Evolutionary conservation across 2,888 invertebrate genomes (phyloP), one percentile per base, ranked within the genome.

Genomic region (Acronicta alni): DNA sequence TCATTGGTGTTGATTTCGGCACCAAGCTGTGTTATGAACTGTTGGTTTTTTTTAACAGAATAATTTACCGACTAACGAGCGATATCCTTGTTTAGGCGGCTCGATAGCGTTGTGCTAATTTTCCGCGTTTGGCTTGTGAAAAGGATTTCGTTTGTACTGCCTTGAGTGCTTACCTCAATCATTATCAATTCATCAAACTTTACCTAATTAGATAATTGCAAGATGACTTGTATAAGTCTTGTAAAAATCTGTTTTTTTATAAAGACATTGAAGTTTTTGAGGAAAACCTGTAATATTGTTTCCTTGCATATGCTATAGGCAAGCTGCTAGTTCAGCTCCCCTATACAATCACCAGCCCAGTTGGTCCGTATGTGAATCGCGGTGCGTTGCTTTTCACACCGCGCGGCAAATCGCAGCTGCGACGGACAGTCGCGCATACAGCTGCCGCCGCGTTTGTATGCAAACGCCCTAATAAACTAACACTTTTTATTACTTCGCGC

Each of bases 381-480:
- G 59, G 83, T 81, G 77, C 82, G 79, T 80, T 76, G 83, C 81
- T 89, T 89, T 93, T 93, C 93, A 93, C 93, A 93, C 87, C 88
- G 86, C 75, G 75, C 60, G 61, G 75, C 80, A 77, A 82, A 83
- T 79, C 85, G 85, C 91, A 91, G 91, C 91, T 91, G 91, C 86
- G 84, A 71, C 67, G 76, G 79, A 76, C 80, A 76, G 77, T 79
- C 79, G 77, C 82, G 56, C 69, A 53, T 86, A 87, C 89, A 91
- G 91, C 92, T 91, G 92, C 85, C 77, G 75, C 79, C 79, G 74
- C 70, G 62, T 63, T 57, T 81, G 88, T 93, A 92, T 93, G 93
- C 92, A 92, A 92, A 92, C 93, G 84, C 91, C 92, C 92, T 92
- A 91, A 91, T 91, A 90, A 90, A 91, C 88, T 91, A 86, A 89